Evolutionary conservation across 2,888 invertebrate species (phyloP).

Genomic region (Dromius quadrimaculatus): DNA sequence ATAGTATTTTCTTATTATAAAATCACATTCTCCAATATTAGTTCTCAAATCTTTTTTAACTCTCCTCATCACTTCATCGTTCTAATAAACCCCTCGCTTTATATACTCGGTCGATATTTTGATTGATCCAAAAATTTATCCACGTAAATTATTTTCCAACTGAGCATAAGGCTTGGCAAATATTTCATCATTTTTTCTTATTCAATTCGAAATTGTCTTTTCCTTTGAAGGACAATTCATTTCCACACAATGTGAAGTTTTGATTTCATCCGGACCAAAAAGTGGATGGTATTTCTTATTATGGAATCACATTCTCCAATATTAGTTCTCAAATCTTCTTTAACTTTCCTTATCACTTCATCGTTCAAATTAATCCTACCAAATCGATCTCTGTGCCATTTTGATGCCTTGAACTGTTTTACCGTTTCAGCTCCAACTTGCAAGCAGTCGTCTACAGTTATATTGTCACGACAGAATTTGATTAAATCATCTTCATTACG

Average conservation of each 20-base stretch:
- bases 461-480: not conserved
- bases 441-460: not conserved
- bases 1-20: slow-evolving; percentile 1
- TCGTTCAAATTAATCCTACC: slow-evolving; percentile 7
- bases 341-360: slow-evolving; percentile 12
- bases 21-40: not conserved
- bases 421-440: not conserved
- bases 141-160: not conserved
- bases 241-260: slow-evolving; percentile 47
- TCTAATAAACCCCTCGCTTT: not conserved
- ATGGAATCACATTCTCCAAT: slow-evolving; percentile 17
- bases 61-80: not conserved
- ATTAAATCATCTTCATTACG: not conserved
- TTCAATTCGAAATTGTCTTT: slow-evolving; percentile 16
- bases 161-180: slow-evolving; percentile 51
- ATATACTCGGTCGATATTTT: slow-evolving; percentile 1
- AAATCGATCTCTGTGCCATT: not conserved
- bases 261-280: slow-evolving; percentile 51
- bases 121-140: not conserved
- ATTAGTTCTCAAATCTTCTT: slow-evolving; percentile 13
- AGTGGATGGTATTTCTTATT: slow-evolving; percentile 20
- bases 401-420: not conserved
- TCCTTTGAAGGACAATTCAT: slow-evolving; percentile 54
- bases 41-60: not conserved
- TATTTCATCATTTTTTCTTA: slow-evolving; percentile 22